Conservation (phyloP, 2,113 vertebrate genomes). For the Thunnus maccoyii region DNA sequence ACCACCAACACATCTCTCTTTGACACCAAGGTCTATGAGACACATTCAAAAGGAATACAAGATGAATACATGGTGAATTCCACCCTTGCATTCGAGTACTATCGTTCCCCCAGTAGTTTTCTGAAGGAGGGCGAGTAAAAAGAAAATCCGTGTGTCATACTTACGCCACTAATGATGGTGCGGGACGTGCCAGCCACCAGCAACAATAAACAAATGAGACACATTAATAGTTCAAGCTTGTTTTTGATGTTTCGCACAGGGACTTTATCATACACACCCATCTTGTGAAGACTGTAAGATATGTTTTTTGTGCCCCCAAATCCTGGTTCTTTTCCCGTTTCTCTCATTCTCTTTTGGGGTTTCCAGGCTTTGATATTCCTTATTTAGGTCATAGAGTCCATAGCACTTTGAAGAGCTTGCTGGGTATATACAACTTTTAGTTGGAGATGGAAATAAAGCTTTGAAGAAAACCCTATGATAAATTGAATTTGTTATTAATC, state of each 20-base stretch:
- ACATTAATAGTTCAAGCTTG: slow-evolving; percentile 29
- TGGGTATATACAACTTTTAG: slow-evolving; percentile 53
- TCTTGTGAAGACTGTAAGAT: slow-evolving; percentile 12
- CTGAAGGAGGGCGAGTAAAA: slow-evolving; percentile 4
- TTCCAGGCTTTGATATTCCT: slow-evolving; percentile 74
- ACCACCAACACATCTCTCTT: slow-evolving; percentile 25
- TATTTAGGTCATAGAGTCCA: slow-evolving; percentile 77
- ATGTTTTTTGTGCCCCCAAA: slow-evolving; percentile 30
- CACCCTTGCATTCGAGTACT: slow-evolving; percentile 21
- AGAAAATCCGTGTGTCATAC: slow-evolving; percentile 35
- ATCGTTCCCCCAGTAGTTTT: slow-evolving; percentile 46
- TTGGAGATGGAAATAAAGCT: slow-evolving; percentile 54
- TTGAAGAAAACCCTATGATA: slow-evolving; percentile 60
- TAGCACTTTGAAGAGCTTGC: slow-evolving; percentile 68
- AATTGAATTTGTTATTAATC: slow-evolving; percentile 68
- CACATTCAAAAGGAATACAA: slow-evolving; percentile 64
- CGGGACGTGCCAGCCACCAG: slow-evolving; percentile 30
- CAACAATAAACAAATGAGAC: slow-evolving; percentile 56
- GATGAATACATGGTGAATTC: slow-evolving; percentile 56
- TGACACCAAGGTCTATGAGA: slow-evolving; percentile 49
- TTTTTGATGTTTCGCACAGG: slow-evolving; percentile 55
- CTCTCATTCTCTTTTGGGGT: slow-evolving; percentile 48
- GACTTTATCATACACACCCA: slow-evolving; percentile 17
- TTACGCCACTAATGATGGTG: slow-evolving; percentile 48
- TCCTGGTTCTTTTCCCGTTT: slow-evolving; percentile 38